Percentiles rank a stretch among this genome's conserved stretches.
phyloP scores from a whole-genome alignment of 2,113 vertebrate species.

The Thinocorus orbignyianus region DNA sequence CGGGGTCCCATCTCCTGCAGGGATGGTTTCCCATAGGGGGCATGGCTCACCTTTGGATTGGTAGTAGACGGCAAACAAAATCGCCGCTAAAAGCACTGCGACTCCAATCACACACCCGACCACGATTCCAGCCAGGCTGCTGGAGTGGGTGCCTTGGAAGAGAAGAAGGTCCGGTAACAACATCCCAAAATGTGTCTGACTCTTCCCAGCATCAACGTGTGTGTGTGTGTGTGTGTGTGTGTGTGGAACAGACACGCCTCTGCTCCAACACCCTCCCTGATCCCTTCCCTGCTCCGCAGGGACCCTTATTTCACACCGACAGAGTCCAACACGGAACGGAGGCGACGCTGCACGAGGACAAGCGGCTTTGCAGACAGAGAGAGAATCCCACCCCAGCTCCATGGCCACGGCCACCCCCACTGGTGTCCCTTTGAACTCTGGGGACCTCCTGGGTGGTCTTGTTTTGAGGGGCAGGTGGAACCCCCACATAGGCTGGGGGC shows the following conservation, averaged over 20 bases:
- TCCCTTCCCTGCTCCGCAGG: too few relatives aligned
- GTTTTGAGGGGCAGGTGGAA: neutral
- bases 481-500: fast-evolving
- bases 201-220: fast-evolving
- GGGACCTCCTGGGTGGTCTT: neutral
- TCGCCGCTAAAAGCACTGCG: fast-evolving
- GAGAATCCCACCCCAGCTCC: fast-evolving
- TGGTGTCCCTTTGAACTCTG: fast-evolving
- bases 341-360: neutral
- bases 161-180: neutral
- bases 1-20: neutral
- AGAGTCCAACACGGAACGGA: fast-evolving
- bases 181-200: fast-evolving
- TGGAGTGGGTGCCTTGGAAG: neutral
- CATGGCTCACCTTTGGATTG: neutral
- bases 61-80: fast-evolving
- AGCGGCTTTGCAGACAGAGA: neutral
- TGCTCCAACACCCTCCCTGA: fast-evolving
- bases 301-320: fast-evolving
- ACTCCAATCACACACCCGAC: fast-evolving
- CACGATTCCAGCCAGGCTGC: fast-evolving
- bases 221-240: too few relatives aligned
- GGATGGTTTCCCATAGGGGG: fast-evolving
- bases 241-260: fast-evolving
- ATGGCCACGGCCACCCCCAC: fast-evolving